These are phyloP conservation scores for Amblyornis subalaris DNA, from an alignment of 2,113 vertebrate genomes.

Conservation along the genomic window DNA sequence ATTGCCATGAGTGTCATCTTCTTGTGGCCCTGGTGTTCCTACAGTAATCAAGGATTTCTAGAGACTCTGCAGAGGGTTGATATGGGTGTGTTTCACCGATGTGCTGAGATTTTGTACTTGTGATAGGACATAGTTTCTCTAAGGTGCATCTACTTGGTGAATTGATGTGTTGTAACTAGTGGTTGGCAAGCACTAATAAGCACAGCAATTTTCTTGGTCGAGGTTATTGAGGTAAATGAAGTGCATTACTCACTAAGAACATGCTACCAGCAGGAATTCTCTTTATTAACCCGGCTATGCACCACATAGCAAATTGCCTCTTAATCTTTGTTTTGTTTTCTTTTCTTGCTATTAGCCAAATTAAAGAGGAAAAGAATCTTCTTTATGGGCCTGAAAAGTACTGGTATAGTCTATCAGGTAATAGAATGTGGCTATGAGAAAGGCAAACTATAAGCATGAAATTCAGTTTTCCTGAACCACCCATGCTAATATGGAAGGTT, in stretches of 20 bases:
- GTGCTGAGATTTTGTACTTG: background rate
- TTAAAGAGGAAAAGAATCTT: background rate
- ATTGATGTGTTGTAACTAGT: background rate
- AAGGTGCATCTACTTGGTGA: background rate
- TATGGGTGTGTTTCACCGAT: background rate
- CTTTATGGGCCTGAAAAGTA: background rate
- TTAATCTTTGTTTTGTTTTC: slow-evolving; percentile 41
- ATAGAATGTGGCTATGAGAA: background rate
- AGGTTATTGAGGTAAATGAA: slow-evolving; percentile 49
- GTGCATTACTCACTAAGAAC: slow-evolving; percentile 39
- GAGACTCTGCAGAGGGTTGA: background rate
- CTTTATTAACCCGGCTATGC: slow-evolving; percentile 37
- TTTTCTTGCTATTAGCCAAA: slow-evolving; percentile 9
- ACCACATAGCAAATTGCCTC: slow-evolving; percentile 22
- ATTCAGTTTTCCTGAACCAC: background rate
- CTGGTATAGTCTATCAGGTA: background rate
- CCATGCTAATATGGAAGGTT: background rate
- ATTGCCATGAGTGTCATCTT: background rate
- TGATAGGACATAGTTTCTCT: background rate
- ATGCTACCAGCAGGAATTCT: slow-evolving; percentile 36
- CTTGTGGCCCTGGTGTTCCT: background rate
- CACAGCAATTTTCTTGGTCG: background rate
- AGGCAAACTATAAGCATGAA: background rate
- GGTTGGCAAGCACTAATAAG: slow-evolving; percentile 17
- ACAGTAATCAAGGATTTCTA: background rate